Base-by-base conservation (phyloP, 2,113 vertebrate genomes). In the Chunga burmeisteri region DNA sequence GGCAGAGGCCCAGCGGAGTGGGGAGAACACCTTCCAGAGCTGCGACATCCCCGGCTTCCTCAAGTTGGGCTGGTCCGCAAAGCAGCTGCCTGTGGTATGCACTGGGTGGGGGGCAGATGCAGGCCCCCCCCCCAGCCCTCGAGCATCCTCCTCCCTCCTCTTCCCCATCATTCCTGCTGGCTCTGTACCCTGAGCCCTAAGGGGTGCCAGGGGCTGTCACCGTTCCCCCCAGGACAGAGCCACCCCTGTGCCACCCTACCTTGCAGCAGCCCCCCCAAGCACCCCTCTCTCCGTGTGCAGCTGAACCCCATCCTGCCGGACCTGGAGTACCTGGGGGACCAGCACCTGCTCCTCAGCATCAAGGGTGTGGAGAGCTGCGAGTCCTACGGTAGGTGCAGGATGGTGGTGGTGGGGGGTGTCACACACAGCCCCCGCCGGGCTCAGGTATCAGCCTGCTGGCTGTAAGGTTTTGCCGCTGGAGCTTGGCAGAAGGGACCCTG, bases 341-440 rank as follows among this genome's bases (percentile, higher is more conserved):
- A 99, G 93, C 98, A 99, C 84, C 92, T 99, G 62, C 98, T 99
- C 52, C 82, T 99, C 81, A 99, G 98, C 77, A 96, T 99, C 71
- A 99, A 99, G 97, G 98, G 98, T 13, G 98, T 98, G 96, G 99
- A 99, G 90, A 99, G 98, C 50, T 99, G 98, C n/a, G 99, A 99
- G 96, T 99, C 99, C 75, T 99, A 99, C 1, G 99, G 99, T 99
- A 63, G 13, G 96, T 97, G 44, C 0, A 3, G 58, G 58, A 10
- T 0, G 36, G 61, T 68, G 90, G 17, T 26, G 1, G 4, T 1
- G 13, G 18, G 36, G 56, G 74, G 19, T 61, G 36, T 47, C 52
- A 21, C 25, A 26, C 26, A 2, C 10, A 74, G 46, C 23, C 21
- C n/a, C 49, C 1, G 4, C 23, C 9, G 53, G 38, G 38, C 29